These are phyloP conservation scores for Calameuta idolon DNA, from an alignment of 2,888 invertebrate genomes.

Conservation along the genomic window DNA sequence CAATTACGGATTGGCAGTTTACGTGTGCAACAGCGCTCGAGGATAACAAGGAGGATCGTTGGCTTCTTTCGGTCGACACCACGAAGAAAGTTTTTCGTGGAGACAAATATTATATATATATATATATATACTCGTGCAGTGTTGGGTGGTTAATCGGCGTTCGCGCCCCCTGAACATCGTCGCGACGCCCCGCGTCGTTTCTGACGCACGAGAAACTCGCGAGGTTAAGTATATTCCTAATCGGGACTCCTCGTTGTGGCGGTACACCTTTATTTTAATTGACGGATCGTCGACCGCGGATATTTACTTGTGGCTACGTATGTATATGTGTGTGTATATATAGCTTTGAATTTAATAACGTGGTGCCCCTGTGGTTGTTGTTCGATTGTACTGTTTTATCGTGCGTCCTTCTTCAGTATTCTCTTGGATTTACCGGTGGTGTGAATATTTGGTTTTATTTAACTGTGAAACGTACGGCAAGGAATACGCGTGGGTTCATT, in stretches of 20 bases:
- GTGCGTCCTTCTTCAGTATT: constrained; percentile 10
- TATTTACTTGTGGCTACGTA: neutral
- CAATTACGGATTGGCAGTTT: no score
- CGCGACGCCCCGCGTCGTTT: neutral
- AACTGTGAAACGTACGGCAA: constrained; percentile 8
- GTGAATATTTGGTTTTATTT: neutral
- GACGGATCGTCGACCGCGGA: neutral
- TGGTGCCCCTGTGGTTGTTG: neutral
- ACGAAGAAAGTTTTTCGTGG: no score
- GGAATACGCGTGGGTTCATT: constrained; percentile 22
- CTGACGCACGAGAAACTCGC: neutral
- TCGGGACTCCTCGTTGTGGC: neutral
- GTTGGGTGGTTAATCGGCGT: constrained; percentile 37
- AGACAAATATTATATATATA: no score
- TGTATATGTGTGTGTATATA: neutral
- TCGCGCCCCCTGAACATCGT: constrained; percentile 31
- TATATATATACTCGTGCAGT: constrained; percentile 43
- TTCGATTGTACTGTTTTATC: no score
- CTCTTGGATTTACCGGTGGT: neutral
- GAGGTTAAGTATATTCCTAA: neutral
- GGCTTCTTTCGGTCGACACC: no score
- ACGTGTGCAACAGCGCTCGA: no score
- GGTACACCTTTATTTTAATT: neutral
- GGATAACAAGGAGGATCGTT: no score
- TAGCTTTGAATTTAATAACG: constrained; percentile 1